Evolutionary conservation across 1,140 invertebrate species (phyloP).

Genomic region (Arion vulgaris): DNA sequence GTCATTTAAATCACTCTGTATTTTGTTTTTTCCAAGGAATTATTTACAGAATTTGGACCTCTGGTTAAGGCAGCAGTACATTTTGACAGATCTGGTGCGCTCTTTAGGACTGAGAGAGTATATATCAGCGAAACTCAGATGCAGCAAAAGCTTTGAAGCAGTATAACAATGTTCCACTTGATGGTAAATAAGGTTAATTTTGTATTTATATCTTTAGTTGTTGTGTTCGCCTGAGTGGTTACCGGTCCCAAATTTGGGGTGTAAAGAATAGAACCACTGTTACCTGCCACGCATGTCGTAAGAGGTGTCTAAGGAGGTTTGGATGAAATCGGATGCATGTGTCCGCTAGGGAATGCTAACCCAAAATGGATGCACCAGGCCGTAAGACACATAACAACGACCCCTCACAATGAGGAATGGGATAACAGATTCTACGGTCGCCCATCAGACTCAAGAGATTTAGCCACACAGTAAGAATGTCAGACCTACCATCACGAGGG

Average conservation of each 20-base stretch:
- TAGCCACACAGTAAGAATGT: no score
- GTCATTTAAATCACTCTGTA: no score
- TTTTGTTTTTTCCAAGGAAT: slow-evolving; percentile 77
- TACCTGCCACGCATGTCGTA: no score
- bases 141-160: slow-evolving; percentile 97
- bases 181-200: slow-evolving; percentile 78
- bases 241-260: no score
- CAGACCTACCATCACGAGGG: no score
- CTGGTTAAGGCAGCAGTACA: slow-evolving; percentile 95
- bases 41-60: slow-evolving; percentile 97
- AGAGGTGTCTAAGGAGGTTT: no score
- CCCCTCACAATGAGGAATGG: no score
- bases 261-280: no score
- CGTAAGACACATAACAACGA: neutral
- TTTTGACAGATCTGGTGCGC: slow-evolving; percentile 96
- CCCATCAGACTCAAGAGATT: no score
- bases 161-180: slow-evolving; percentile 96
- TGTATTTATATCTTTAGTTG: slow-evolving; percentile 57
- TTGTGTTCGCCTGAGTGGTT: no score
- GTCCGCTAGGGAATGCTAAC: neutral
- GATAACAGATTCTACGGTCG: no score
- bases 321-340: no score
- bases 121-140: slow-evolving; percentile 91
- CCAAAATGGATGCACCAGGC: neutral
- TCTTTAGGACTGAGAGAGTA: slow-evolving; percentile 95